Percentiles rank a stretch among this genome's conserved stretches.
phyloP scores from a whole-genome alignment of 2,797 vertebrate species.

The Podargus strigoides region DNA sequence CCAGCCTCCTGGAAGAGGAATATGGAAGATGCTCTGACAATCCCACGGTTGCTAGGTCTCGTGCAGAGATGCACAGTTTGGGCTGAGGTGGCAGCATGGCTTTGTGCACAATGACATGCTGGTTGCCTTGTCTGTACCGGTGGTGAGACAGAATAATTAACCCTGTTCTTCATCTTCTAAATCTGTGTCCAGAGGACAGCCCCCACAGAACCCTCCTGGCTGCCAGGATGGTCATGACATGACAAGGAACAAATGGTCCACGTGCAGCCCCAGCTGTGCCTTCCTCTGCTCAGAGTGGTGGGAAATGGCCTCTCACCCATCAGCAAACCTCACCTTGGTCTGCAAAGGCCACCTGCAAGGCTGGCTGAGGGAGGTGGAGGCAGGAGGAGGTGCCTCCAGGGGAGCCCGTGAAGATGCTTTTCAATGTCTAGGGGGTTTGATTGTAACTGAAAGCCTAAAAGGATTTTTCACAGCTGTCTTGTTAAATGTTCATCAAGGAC shows the following conservation, averaged over 20 bases:
- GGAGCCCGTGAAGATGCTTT: not conserved
- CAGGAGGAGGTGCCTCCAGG: not conserved
- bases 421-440: not conserved
- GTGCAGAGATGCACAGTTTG: not conserved
- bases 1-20: not conserved
- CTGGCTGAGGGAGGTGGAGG: not conserved
- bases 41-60: not conserved
- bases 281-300: not conserved
- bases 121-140: fast-evolving
- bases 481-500: not conserved
- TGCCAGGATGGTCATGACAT: not conserved
- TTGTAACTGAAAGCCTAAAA: not conserved
- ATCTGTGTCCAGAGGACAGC: not conserved
- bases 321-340: not conserved
- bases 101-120: not conserved
- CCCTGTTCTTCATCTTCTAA: not conserved
- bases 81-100: not conserved
- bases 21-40: not conserved
- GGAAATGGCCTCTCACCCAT: not conserved
- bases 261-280: not conserved
- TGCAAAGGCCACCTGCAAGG: not conserved
- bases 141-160: not conserved
- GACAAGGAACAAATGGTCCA: fast-evolving
- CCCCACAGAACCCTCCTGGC: fast-evolving
- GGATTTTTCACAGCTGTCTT: not conserved